Conservation (phyloP, 2,797 vertebrate species). For the Sebastes flavidus region DNA sequence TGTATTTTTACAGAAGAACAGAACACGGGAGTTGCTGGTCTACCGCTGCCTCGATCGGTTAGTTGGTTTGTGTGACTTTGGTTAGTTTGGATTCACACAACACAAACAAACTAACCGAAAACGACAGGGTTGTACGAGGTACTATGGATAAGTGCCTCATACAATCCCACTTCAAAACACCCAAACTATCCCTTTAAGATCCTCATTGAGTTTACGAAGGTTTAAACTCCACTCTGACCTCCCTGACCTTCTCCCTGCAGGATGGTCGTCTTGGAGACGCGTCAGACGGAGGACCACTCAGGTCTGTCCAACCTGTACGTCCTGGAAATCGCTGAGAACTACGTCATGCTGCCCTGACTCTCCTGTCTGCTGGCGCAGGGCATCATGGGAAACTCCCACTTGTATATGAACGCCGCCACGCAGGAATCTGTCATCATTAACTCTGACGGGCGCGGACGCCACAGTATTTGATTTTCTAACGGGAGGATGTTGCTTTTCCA, state of each 20-base stretch:
- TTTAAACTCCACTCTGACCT: not conserved
- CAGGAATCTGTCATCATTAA: not conserved
- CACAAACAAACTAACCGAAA: too few relatives aligned
- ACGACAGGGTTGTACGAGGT: too few relatives aligned
- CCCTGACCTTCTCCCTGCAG: slow-evolving; percentile 65
- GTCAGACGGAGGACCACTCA: slow-evolving; percentile 76
- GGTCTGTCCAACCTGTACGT: slow-evolving; percentile 88
- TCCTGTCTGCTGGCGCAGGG: not conserved
- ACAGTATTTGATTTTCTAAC: slow-evolving; percentile 18
- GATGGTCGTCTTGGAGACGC: slow-evolving; percentile 87
- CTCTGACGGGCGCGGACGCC: not conserved
- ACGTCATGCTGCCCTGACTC: slow-evolving; percentile 71
- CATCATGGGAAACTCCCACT: slow-evolving; percentile 46
- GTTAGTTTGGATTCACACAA: too few relatives aligned
- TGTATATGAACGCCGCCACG: not conserved
- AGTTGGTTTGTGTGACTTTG: too few relatives aligned
- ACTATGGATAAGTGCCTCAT: too few relatives aligned
- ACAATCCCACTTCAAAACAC: too few relatives aligned
- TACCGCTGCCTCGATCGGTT: too few relatives aligned
- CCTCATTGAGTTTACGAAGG: too few relatives aligned
- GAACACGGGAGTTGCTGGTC: too few relatives aligned
- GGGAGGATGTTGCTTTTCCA: not conserved
- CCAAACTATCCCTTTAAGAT: too few relatives aligned
- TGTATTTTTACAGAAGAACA: too few relatives aligned
- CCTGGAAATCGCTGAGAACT: slow-evolving; percentile 82